Conservation (phyloP, 2,888 invertebrate species). For the Leptinotarsa rubiginosa region DNA sequence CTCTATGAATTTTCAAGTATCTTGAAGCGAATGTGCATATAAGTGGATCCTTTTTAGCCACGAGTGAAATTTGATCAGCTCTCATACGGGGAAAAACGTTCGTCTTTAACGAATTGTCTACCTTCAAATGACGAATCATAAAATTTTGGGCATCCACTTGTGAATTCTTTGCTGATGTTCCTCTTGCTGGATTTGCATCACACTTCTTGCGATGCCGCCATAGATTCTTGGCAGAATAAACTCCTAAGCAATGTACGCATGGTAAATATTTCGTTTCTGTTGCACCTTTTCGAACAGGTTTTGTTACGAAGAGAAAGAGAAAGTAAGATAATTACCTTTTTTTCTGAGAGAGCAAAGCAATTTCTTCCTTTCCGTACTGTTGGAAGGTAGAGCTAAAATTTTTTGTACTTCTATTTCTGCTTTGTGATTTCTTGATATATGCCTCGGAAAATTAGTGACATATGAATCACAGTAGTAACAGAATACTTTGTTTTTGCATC, state of each 20-base stretch:
- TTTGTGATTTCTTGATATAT: conserved; percentile 22
- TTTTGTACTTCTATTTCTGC: conserved; percentile 27
- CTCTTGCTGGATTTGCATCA: conserved; percentile 18
- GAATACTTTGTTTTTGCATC: background rate
- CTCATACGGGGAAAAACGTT: conserved; percentile 35
- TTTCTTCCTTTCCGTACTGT: conserved; percentile 22
- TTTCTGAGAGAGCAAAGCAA: conserved; percentile 23
- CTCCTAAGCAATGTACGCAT: conserved; percentile 28
- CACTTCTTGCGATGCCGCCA: conserved; percentile 31
- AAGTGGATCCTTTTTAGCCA: conserved; percentile 26
- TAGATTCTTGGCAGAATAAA: conserved; percentile 29
- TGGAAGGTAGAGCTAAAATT: conserved; percentile 17
- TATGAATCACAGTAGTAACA: conserved; percentile 14
- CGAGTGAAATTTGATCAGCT: conserved; percentile 24
- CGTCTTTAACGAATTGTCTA: conserved; percentile 26
- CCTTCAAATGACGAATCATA: conserved; percentile 9
- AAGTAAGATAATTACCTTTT: conserved; percentile 32
- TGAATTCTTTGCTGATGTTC: conserved; percentile 11
- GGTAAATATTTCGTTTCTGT: conserved; percentile 17
- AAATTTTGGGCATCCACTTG: conserved; percentile 25
- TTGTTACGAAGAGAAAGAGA: background rate
- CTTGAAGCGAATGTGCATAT: conserved; percentile 29
- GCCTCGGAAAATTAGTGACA: conserved; percentile 7
- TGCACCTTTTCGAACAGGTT: conserved; percentile 22
- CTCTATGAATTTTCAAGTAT: conserved; percentile 19